Base-by-base conservation (phyloP, 2,888 invertebrate genomes). In the Masnerella sp. region DNA sequence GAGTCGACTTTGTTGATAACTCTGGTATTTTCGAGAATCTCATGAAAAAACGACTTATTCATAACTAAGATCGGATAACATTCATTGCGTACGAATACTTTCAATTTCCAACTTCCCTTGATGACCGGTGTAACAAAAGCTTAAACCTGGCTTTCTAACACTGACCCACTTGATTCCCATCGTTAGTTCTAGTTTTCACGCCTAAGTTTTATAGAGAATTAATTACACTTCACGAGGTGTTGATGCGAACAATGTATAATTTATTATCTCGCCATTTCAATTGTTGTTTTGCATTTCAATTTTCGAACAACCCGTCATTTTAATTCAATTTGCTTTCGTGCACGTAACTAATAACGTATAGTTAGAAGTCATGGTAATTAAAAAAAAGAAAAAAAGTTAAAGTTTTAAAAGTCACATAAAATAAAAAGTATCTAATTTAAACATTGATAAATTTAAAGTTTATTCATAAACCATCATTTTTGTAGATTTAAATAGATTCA, bases 201-300 rank as follows among this genome's bases (percentile, higher is more conserved):
- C 42, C 43, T 36, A 52, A 51, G 17, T 51, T 62, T 62, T 62
- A 62, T 51, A 43, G 17, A 43, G 11, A 51, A 62, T 51, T 62
- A 62, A 51, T 62, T 62, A 51, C 25, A 51, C 34, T 34, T 51
- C 32, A 34, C 34, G 43, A 64, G 52, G 64, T 64, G 64, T 45
- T 45, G 64, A 64, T 64, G 52, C 52, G 45, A 64, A 52, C 45
- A 64, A 64, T 64, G 18, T 52, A 42, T 52, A 64, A 64, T 52
- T 64, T 64, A 34, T 52, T 45, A 43, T 9, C 64, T 18, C 25
- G 34, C 17, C 43, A 52, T 30, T 43, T 17, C 43, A 42, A 51
- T 62, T 51, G 34, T 45, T 34, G 32, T 52, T 30, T 17, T 22
- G 9, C 49, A 51, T 17, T 22, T n/a, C 8, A 8, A 40, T 40